Conservation (phyloP, 2,888 invertebrate genomes). For the Blastobasis lacticolella region DNA sequence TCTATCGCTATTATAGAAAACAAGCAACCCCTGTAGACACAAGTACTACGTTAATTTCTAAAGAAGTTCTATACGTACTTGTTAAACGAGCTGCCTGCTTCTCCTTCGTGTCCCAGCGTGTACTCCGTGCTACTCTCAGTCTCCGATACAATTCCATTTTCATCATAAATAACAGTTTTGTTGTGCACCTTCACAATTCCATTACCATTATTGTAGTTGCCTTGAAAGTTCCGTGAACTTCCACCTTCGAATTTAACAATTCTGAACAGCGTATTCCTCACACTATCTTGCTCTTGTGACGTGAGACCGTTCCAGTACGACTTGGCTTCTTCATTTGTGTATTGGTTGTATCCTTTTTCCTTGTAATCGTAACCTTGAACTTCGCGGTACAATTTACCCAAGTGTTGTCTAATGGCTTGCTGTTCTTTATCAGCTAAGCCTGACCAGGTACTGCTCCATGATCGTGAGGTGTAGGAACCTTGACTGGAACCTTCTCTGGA, state of each 20-base stretch:
- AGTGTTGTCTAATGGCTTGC: conserved; percentile 39
- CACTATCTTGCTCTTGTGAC: conserved; percentile 10
- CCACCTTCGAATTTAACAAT: background rate
- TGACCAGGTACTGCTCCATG: conserved; percentile 35
- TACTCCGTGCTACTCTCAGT: conserved; percentile 71
- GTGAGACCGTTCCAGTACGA: conserved; percentile 8
- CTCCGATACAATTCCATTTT: conserved; percentile 59
- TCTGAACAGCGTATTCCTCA: background rate
- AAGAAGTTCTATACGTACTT: conserved; percentile 34
- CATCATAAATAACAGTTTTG: conserved; percentile 48
- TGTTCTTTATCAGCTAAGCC: conserved; percentile 43
- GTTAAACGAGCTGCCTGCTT: conserved; percentile 60
- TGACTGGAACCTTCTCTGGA: conserved; percentile 20
- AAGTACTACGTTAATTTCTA: background rate
- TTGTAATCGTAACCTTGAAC: conserved; percentile 2
- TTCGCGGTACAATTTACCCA: conserved; percentile 13
- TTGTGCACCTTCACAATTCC: conserved; percentile 43
- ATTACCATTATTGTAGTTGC: conserved; percentile 25
- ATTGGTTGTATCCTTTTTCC: conserved; percentile 18
- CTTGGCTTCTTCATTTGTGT: conserved; percentile 2
- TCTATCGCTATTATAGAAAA: no score
- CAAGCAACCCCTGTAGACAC: no score
- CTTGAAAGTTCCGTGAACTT: conserved; percentile 15
- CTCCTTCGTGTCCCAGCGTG: conserved; percentile 59
- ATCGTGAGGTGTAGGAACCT: conserved; percentile 34